A percentile compares a stretch with the other conserved stretches of the same genome.
Conservation (phyloP, 2,113 vertebrate species). For the Glaucomys volans region DNA sequence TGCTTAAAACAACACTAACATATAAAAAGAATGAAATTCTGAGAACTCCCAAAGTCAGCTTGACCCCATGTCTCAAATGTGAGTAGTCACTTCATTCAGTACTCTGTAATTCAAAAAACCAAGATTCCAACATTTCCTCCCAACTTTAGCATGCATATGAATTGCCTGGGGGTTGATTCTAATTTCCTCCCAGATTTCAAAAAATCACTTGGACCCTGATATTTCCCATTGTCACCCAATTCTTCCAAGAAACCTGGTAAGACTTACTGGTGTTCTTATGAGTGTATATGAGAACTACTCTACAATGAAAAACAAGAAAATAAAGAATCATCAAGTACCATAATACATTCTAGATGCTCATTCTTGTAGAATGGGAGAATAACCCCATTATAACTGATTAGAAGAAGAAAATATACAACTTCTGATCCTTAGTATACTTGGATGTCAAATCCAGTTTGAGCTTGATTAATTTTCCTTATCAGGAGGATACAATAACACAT, state of each 20-base stretch:
- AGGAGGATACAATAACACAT: slow-evolving; percentile 6
- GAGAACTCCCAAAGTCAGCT: background rate
- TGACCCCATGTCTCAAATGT: background rate
- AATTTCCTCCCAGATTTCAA: no score
- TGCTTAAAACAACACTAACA: background rate
- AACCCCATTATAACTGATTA: background rate
- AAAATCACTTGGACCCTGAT: background rate
- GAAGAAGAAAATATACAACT: background rate
- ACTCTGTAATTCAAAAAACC: background rate
- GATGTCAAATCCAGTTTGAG: slow-evolving; percentile 22
- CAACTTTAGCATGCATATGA: background rate
- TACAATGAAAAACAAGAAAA: background rate
- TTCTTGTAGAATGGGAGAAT: background rate
- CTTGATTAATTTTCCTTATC: slow-evolving; percentile 43
- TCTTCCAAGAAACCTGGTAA: background rate
- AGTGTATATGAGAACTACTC: background rate
- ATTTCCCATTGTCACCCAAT: background rate
- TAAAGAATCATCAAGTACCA: background rate
- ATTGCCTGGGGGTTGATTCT: background rate
- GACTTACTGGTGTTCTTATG: background rate
- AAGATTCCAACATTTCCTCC: background rate
- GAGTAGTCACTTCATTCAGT: background rate
- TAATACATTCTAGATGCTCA: background rate
- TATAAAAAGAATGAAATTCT: background rate
- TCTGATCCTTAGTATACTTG: background rate